These are phyloP conservation scores for Drosophila athabasca DNA, from an alignment of 1,140 invertebrate species.

Conservation along the genomic window DNA sequence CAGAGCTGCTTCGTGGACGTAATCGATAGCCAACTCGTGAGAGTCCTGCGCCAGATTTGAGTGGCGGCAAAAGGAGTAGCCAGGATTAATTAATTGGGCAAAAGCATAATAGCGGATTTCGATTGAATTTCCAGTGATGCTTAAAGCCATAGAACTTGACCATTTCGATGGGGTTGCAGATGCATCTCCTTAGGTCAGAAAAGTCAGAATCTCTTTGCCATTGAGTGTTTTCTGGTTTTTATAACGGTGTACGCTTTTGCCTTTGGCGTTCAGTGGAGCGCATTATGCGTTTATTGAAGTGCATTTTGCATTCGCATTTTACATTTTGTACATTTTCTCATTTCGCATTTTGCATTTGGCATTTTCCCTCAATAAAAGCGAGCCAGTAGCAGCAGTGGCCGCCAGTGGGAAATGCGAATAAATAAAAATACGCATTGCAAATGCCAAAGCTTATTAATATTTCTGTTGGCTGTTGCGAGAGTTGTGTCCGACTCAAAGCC, in stretches of 20 bases:
- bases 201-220: constrained; percentile 17
- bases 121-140: constrained; percentile 10
- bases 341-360: constrained; percentile 39
- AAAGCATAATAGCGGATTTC: constrained; percentile 14
- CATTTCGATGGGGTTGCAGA: constrained; percentile 9
- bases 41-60: constrained; percentile 2
- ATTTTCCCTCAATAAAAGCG: constrained; percentile 53
- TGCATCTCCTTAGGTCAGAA: constrained; percentile 30
- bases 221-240: constrained; percentile 12
- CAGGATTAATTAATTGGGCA: constrained; percentile 38
- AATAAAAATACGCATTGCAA: constrained; percentile 73
- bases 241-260: constrained; percentile 29
- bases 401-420: constrained; percentile 30
- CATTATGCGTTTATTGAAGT: constrained; percentile 73
- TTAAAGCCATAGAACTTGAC: constrained; percentile 42
- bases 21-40: constrained; percentile 55
- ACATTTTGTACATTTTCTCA: constrained; percentile 30
- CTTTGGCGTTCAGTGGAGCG: constrained; percentile 72
- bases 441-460: constrained; percentile 81
- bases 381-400: background rate
- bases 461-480: constrained; percentile 54
- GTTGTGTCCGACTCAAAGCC: constrained; percentile 43
- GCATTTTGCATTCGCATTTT: constrained; percentile 62
- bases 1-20: constrained; percentile 34
- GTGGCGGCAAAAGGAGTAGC: background rate